Evolutionary conservation across 92 coral and sea anemone genomes (phyloP).

Genomic region (Porites cylindrica): DNA sequence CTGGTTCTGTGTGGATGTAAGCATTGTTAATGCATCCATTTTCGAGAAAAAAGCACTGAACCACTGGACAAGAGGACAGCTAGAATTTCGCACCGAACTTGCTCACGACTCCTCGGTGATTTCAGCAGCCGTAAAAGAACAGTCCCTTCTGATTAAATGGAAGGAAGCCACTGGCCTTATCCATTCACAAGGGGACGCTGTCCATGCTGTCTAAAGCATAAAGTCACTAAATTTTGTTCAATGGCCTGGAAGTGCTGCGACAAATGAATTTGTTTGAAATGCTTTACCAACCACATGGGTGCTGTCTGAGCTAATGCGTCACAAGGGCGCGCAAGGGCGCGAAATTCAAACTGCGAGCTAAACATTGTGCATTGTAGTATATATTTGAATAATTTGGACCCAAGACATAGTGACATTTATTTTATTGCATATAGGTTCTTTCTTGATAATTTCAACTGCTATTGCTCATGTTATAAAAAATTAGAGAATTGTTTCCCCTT

Average conservation of each 20-base stretch:
- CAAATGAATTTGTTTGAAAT: constrained; percentile 20
- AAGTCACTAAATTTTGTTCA: constrained; percentile 2
- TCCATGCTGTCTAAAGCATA: constrained; percentile 27
- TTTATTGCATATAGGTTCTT: background rate
- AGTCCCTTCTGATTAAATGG: constrained; percentile 32
- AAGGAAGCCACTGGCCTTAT: constrained; percentile 66
- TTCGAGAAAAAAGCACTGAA: constrained; percentile 29
- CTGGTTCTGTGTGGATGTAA: constrained; percentile 41
- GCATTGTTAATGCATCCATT: constrained; percentile 50
- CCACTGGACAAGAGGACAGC: constrained; percentile 57
- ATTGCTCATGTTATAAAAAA: background rate
- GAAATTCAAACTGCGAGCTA: constrained; percentile 8
- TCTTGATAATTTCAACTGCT: background rate
- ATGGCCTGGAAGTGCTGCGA: constrained; percentile 42
- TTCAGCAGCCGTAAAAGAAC: constrained; percentile 22
- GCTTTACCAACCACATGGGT: constrained; percentile 20
- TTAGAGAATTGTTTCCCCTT: background rate
- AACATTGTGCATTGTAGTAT: background rate
- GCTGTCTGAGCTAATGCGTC: background rate
- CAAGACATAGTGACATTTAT: constrained; percentile 13
- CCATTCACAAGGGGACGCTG: constrained; percentile 41
- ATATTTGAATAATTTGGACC: background rate
- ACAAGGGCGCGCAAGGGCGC: constrained; percentile 5
- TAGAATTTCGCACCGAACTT: constrained; percentile 53
- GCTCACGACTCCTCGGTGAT: constrained; percentile 53